These are phyloP conservation scores for Microtus richardsoni DNA, from an alignment of 2,113 vertebrate species.

Conservation along the genomic window DNA sequence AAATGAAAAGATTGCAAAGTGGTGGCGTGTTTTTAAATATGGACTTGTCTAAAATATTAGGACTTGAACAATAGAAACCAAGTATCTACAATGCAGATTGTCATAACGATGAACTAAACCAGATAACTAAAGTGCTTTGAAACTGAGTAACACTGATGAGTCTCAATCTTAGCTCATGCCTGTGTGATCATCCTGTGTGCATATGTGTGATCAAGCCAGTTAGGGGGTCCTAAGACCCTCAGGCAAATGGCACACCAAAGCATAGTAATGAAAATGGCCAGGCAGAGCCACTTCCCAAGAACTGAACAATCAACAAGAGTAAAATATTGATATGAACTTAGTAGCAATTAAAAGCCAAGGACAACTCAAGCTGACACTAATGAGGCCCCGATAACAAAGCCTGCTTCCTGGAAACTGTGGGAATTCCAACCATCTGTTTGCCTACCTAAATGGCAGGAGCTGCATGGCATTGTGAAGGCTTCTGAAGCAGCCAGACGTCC, in stretches of 20 bases:
- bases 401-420: conserved; percentile 66
- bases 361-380: conserved; percentile 45
- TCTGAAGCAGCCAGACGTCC: conserved; percentile 72
- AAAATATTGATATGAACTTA: conserved; percentile 67
- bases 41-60: neutral
- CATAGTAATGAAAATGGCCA: neutral
- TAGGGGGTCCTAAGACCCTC: no score
- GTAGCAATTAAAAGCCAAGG: conserved; percentile 69
- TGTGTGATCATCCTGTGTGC: neutral
- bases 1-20: neutral
- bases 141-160: neutral
- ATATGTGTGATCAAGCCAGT: no score
- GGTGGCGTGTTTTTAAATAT: neutral
- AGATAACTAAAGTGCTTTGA: neutral
- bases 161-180: neutral
- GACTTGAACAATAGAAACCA: neutral
- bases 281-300: conserved; percentile 19
- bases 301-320: conserved; percentile 34
- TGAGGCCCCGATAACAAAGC: conserved; percentile 7
- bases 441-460: neutral
- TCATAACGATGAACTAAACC: neutral
- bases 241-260: neutral
- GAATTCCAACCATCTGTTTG: conserved; percentile 35
- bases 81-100: neutral
- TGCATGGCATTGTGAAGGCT: conserved; percentile 1